Evolutionary conservation across 53 echinoderm and acorn worm species (phyloP), one percentile per base, ranked within the genome.

Genomic region (Temnopleurus reevesii): DNA sequence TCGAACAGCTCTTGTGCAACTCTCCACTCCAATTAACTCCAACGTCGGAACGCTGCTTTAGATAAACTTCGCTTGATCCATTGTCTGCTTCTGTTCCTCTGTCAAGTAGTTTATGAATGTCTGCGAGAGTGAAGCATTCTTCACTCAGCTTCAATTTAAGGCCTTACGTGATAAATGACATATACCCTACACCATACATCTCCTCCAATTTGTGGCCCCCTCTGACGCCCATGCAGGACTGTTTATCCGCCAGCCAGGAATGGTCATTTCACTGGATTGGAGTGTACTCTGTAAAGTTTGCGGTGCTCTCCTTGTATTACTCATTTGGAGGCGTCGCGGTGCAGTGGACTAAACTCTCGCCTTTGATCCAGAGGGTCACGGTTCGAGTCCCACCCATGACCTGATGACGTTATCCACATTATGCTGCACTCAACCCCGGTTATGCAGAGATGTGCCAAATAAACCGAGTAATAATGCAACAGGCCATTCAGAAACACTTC

Each of bases 91-190:
- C 30, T 71, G 4, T 71, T 23, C 21, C 12, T 38, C n/a, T 38
- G 71, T 71, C 71, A 41, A 71, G 41, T 71, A 71, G 71, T 71
- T 71, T 41, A 41, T 21, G 71, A 71, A 71, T 41, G 71, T 41
- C 71, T 71, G 19, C 19, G 19, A 21, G 8, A 41, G 71, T 71
- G 71, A 38, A 71, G 41, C 21, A 38, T 41, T 15, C n/a, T 9
- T 71, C 71, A 41, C 71, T 71, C 71, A 71, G 19, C 41, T 71
- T 71, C 71, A 71, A 38, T 71, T 36, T 71, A 71, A 36, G 41
- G 71, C n/a, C 71, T 71, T 71, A n/a, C 7, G 41, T 71, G 71
- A 71, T 38, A 71, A 71, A 71, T 71, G 71, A n/a, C 71, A 34
- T 38, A 41, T 41, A 38, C 38, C 8, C 71, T 9, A 13, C 3